These are phyloP conservation scores for Urocyon cinereoargenteus DNA, from an alignment of 2,797 vertebrate genomes.

Conservation along the genomic window DNA sequence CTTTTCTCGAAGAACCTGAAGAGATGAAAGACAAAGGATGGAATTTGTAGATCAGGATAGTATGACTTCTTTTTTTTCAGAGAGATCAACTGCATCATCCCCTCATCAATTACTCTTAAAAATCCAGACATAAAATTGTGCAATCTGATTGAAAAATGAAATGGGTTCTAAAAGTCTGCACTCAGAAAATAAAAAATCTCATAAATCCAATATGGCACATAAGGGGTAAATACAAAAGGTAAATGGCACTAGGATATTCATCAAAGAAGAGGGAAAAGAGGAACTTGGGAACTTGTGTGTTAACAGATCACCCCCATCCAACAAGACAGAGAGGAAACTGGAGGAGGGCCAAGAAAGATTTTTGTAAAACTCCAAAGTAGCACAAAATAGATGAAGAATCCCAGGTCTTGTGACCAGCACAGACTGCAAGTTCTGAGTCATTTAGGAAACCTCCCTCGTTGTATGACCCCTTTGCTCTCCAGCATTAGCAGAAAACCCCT, in stretches of 20 bases:
- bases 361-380: neutral
- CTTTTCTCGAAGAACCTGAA: constrained; percentile 28
- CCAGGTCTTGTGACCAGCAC: neutral
- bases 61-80: neutral
- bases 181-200: neutral
- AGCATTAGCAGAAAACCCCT: neutral
- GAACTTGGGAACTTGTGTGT: neutral
- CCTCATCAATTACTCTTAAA: neutral
- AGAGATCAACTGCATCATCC: neutral
- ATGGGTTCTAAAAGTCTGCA: neutral
- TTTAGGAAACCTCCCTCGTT: neutral
- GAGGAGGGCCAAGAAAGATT: neutral
- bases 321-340: constrained; percentile 27
- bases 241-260: neutral
- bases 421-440: neutral
- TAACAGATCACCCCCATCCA: neutral
- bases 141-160: neutral
- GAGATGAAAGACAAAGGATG: neutral
- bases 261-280: neutral
- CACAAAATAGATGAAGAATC: neutral
- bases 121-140: neutral
- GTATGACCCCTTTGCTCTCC: neutral
- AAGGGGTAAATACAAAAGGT: neutral
- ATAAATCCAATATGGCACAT: neutral
- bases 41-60: neutral